Base-by-base conservation (phyloP, 2,113 vertebrate genomes). In the Tringa solitaria region DNA sequence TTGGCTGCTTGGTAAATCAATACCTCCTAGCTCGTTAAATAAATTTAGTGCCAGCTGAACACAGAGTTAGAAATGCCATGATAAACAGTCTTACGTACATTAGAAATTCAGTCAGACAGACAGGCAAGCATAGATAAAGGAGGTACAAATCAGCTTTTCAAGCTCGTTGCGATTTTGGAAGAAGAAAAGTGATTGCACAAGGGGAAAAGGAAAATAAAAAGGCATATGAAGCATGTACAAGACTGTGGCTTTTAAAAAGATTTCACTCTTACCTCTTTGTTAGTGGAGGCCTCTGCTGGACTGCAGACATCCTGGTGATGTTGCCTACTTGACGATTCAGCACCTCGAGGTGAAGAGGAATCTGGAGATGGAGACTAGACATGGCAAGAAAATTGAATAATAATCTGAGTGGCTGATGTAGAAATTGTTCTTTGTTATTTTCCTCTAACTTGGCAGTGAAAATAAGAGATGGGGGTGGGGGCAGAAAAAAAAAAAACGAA, bases 261-360 rank as follows among this genome's bases (percentile, higher is more conserved):
- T 24, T 68, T 81, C 32, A 65, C 97, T 96, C 69, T 98, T 98
- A 99, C 99, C 98, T 99, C 99, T 98, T 99, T 99, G 90, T 98
- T 98, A 76, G 98, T 98, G 74, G 98, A 98, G 10, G 98, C 96
- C 80, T 99, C 99, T 32, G 97, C 90, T 77, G 98, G 98, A 96
- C 99, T 98, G 43, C 97, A 96, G 72, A 92, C 97, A 95, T 99
- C 98, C 30, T 98, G 98, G 67, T 98, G 98, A 94, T 98, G 98
- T 83, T 98, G 98, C 89, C 95, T 98, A 91, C 97, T 98, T 79
- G 99, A 99, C 0, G 99, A 99, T 94, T 99, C 99, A 69, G 99
- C 99, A 92, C 99, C 99, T 45, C 98, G 98, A 84, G 99, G 99
- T 56, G 99, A 99, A 73, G 99, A 98, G 19, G 99, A 98, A 93